phyloP scores from a whole-genome alignment of 2,888 invertebrate genomes.

The Penaeus monodon region DNA sequence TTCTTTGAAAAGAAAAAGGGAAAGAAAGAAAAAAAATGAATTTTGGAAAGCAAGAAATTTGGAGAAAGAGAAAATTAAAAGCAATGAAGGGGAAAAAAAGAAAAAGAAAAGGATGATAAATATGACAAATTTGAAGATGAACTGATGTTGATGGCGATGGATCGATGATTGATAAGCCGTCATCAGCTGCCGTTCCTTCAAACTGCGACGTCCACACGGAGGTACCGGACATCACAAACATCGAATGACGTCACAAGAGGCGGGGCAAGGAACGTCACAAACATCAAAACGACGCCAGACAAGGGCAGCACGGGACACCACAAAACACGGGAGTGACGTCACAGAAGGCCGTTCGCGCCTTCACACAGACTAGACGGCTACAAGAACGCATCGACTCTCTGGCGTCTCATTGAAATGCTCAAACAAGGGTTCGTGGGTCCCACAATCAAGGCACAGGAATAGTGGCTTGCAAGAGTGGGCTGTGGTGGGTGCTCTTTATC shows the following conservation, averaged over 20 bases:
- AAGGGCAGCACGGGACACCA: no score
- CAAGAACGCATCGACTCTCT: no score
- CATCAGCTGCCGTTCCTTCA: background rate
- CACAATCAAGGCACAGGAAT: slow-evolving; percentile 60
- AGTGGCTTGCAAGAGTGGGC: slow-evolving; percentile 30
- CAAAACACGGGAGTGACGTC: no score
- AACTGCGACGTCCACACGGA: no score
- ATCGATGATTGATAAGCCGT: background rate
- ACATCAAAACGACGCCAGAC: no score
- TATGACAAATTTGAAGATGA: background rate
- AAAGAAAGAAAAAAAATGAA: background rate
- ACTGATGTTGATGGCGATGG: background rate
- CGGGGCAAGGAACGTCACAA: no score
- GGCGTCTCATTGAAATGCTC: no score
- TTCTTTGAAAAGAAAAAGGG: background rate
- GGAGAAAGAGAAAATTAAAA: background rate
- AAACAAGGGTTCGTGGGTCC: slow-evolving; percentile 46
- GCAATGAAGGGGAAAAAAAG: background rate
- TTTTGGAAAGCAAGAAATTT: background rate
- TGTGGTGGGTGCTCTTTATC: slow-evolving; percentile 11
- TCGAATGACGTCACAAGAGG: slow-evolving; percentile 18
- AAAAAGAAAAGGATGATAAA: slow-evolving; percentile 5
- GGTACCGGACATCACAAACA: background rate
- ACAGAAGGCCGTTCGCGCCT: no score
- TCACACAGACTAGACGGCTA: no score